Evolutionary conservation across 2,888 invertebrate species (phyloP), one percentile per base, ranked within the genome.

Genomic region (Hirtodrosophila alboralis): DNA sequence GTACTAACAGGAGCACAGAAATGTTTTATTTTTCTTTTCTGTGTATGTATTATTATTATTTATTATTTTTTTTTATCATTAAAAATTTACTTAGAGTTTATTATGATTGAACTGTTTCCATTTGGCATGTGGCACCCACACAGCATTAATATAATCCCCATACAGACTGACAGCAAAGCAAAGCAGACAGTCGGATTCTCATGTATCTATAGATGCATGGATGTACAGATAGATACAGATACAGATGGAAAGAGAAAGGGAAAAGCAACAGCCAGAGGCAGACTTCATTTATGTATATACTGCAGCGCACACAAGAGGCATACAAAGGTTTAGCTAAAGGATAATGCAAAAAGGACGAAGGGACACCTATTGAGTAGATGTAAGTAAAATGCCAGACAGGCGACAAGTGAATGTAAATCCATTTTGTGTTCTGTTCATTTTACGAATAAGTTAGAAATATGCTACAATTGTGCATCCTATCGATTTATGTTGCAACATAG

Each of bases 101-200:
- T 84, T 80, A 84, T 84, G 85, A 80, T 80, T 80, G 78, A 80
- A 75, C 85, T 81, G 78, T 69, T 80, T 64, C 59, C 75, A 78
- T 72, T 78, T 80, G 75, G 69, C 75, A 75, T 75, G 66, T 72
- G 72, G 75, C 75, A 71, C 65, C 61, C 75, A 40, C 58, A 58
- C 54, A 37, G 60, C 71, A 81, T 84, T 84, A 63, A 74, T 77
- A 77, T 67, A 73, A 75, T 72, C 65, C 60, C 26, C 56, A 47
- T 27, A 41, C 41, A 38, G 28, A 40, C 27, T 43, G 44, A 59
- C 30, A 27, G 60, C 27, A 23, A 9, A 63, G 63, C 38, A 28
- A 16, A 28, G 14, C 40, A 54, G 69, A 49, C 56, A 69, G 16
- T 68, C 48, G 43, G 47, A 48, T 45, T 45, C 27, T 36, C 13